Base-by-base conservation (phyloP, 2,797 vertebrate species). In the Brachyalestes nurse region DNA sequence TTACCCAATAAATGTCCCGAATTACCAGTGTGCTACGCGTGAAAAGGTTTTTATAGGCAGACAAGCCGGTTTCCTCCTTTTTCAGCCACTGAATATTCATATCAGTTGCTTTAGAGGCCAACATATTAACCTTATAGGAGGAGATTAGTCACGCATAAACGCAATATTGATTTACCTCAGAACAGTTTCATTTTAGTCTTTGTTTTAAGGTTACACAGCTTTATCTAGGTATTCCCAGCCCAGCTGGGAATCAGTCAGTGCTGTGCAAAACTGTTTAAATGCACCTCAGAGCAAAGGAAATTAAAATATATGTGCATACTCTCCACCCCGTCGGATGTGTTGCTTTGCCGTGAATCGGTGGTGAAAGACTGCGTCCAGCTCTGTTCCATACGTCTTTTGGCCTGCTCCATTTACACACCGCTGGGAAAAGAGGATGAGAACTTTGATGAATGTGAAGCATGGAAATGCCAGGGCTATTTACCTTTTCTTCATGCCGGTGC, bases 231-330 rank as follows among this genome's bases (percentile, higher is more conserved):
- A 62, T 19, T 49, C 28, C 13, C 28, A 34, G 72, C 23, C 23
- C 14, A 25, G 42, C 19, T 60, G 49, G 79, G n/a, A 75, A 75
- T 75, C 53, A 38, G 53, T 70, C 64, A 60, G 72, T 42, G 21
- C 16, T 60, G 62, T 75, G 62, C 6, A 75, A 6, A 58, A 51
- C 12, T 12, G 45, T 69, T 67, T 38, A 40, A 69, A 60, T 2
- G 6, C 62, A 67, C 49, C 53, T 64, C 34, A 38, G 40, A 72
- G 75, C 67, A 77, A 38, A 57, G 67, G 74, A 89, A 92, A 91
- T 90, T 84, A 82, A 85, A 90, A 89, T 89, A 73, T 88, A 86
- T 91, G 86, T 91, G 88, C 86, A 91, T 91, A 88, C 91, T 90
- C 77, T 86, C 79, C 69, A 79, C 84, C 80, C 80, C 69, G 80